Conservation (phyloP, 2,888 invertebrate genomes). For the Ditula angustiorana region DNA sequence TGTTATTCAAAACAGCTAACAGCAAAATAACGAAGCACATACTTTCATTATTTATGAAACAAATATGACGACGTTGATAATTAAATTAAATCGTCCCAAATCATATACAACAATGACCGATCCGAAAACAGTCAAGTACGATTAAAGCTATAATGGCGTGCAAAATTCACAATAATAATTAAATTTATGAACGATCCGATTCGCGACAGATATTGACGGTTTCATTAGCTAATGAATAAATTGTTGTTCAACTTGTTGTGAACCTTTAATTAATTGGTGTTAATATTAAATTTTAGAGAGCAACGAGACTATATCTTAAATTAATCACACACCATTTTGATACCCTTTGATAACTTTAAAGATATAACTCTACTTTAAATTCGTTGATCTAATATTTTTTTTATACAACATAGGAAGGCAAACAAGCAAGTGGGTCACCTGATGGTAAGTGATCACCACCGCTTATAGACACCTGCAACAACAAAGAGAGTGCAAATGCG, state of each 20-base stretch:
- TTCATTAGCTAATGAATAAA: constrained; percentile 66
- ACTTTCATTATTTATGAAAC: background rate
- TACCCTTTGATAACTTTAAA: too few species aligned
- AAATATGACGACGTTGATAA: background rate
- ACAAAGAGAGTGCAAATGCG: too few species aligned
- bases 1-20: background rate
- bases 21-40: background rate
- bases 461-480: too few species aligned
- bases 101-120: constrained; percentile 28
- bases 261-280: constrained; percentile 26
- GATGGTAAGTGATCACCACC: too few species aligned
- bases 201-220: constrained; percentile 53
- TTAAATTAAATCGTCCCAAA: constrained; percentile 18
- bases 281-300: constrained; percentile 5
- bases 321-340: too few species aligned
- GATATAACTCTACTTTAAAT: too few species aligned
- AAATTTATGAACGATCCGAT: constrained; percentile 28
- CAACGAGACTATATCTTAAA: too few species aligned
- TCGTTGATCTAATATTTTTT: too few species aligned
- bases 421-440: too few species aligned
- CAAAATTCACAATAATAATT: constrained; percentile 22
- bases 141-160: constrained; percentile 4
- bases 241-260: constrained; percentile 48
- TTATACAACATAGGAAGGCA: too few species aligned
- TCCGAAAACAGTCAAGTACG: constrained; percentile 14